A percentile compares a stretch with the other conserved stretches of the same genome.
These are phyloP conservation scores for Scalopus aquaticus DNA, from an alignment of 2,113 vertebrate species.

Conservation along the genomic window DNA sequence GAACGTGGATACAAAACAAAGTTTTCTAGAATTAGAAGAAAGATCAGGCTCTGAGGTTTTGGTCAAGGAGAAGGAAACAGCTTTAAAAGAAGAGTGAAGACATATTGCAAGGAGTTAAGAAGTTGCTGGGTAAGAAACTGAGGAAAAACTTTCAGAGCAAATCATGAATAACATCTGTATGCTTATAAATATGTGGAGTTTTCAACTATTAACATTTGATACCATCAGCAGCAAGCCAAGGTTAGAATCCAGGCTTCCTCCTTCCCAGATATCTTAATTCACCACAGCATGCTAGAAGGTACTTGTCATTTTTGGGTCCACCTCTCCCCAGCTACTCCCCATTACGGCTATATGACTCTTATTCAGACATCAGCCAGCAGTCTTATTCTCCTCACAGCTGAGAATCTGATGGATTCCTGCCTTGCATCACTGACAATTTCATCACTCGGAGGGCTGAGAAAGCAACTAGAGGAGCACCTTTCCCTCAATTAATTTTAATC, in stretches of 20 bases:
- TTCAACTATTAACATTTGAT: background rate
- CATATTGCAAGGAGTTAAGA: slow-evolving; percentile 6
- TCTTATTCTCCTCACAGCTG: background rate
- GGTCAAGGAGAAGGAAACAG: background rate
- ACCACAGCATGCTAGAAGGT: background rate
- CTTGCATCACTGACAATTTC: background rate
- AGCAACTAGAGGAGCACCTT: slow-evolving; percentile 17
- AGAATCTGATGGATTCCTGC: slow-evolving; percentile 44
- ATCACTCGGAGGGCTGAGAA: slow-evolving; percentile 37
- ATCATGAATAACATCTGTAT: background rate
- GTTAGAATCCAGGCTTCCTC: background rate
- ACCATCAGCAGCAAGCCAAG: background rate
- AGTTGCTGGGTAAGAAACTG: background rate
- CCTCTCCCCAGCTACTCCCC: background rate
- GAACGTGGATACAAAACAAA: background rate
- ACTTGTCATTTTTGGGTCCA: background rate
- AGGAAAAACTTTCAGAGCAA: slow-evolving; percentile 23
- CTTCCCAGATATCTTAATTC: background rate
- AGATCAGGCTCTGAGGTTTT: background rate
- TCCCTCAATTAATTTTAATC: slow-evolving; percentile 69
- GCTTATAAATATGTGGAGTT: background rate
- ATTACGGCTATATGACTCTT: background rate
- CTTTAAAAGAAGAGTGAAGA: background rate
- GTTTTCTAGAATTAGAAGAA: background rate
- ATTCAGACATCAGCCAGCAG: background rate